Conservation (phyloP, 1,140 invertebrate species). For the Drosophila pallidifrons region DNA sequence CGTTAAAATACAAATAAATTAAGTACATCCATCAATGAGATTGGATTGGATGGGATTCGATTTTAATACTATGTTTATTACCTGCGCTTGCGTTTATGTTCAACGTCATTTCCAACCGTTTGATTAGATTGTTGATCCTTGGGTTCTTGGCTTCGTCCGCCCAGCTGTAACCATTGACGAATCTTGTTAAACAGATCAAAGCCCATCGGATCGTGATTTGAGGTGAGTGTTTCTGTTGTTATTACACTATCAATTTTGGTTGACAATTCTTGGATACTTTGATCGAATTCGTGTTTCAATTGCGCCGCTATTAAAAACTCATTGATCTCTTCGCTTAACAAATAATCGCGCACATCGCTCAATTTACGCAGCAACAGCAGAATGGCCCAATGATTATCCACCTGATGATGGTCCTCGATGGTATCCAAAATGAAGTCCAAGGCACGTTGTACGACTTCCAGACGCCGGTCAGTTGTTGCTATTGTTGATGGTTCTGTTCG, state of each 20-base stretch:
- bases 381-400: constrained; percentile 10
- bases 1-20: not conserved
- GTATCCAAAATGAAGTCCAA: constrained; percentile 27
- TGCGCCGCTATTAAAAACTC: not conserved
- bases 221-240: not conserved
- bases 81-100: constrained; percentile 28
- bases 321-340: constrained; percentile 20
- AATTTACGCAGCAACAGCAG: constrained; percentile 29
- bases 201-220: constrained; percentile 54
- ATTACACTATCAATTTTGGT: constrained; percentile 10
- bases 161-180: constrained; percentile 46
- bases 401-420: not conserved
- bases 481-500: no score
- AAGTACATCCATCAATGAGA: not conserved
- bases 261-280: not conserved
- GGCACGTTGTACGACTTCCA: constrained; percentile 18
- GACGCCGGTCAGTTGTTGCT: constrained; percentile 6
- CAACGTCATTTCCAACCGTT: not conserved
- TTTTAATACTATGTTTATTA: constrained; percentile 4
- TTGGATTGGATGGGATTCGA: no score
- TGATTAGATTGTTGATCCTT: constrained; percentile 40
- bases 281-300: constrained; percentile 14
- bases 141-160: constrained; percentile 32
- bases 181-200: constrained; percentile 56
- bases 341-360: constrained; percentile 37